phyloP scores from a whole-genome alignment of 2,113 vertebrate genomes.

The Scomber japonicus region DNA sequence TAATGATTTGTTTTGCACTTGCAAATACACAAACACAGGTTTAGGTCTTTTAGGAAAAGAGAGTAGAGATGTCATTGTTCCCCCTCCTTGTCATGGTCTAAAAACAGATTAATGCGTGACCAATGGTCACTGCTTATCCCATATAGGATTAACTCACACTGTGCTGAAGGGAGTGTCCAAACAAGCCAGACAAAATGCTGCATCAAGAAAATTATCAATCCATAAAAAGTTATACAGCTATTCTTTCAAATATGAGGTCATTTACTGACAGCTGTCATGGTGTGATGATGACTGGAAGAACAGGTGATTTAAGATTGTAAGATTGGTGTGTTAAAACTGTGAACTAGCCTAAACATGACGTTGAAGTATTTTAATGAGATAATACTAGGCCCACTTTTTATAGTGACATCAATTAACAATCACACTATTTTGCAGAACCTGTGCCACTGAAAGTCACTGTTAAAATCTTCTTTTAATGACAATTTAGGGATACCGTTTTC shows the following conservation, averaged over 20 bases:
- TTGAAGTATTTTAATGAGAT: too few species aligned
- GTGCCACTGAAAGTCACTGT: too few species aligned
- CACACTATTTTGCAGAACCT: too few species aligned
- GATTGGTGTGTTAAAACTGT: too few species aligned
- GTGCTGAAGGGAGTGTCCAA: conserved; percentile 6
- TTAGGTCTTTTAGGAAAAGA: neutral
- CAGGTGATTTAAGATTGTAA: too few species aligned
- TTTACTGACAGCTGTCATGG: neutral
- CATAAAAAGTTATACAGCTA: neutral
- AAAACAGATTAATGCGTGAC: conserved; percentile 48
- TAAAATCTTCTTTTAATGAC: too few species aligned
- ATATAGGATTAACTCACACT: conserved; percentile 28
- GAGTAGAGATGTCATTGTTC: conserved; percentile 4
- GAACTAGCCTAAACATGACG: too few species aligned
- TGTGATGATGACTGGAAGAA: too few species aligned
- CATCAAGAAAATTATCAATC: neutral
- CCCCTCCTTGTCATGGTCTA: conserved; percentile 3
- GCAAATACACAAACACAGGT: conserved; percentile 13
- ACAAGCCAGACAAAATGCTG: neutral
- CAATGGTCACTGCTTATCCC: conserved; percentile 42
- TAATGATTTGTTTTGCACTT: neutral
- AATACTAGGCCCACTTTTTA: too few species aligned
- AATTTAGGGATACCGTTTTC: too few species aligned
- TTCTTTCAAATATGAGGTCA: neutral
- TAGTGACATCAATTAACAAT: too few species aligned